A percentile compares a stretch with the other conserved stretches of the same genome.
Evolutionary conservation across 2,113 vertebrate genomes (phyloP).

Genomic region (Cyanoderma ruficeps): DNA sequence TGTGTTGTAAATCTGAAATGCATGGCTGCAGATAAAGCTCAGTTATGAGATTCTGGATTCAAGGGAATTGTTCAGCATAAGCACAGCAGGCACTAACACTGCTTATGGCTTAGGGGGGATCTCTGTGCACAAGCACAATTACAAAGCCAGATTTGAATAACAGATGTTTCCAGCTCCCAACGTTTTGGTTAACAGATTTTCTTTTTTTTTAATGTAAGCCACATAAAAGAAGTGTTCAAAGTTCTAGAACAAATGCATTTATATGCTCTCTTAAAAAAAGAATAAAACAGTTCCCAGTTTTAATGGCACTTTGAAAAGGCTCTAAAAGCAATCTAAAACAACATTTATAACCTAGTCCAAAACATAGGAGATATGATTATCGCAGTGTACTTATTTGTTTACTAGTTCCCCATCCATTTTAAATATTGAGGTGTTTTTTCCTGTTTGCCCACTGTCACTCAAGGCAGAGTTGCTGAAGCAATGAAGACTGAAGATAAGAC

Average conservation of each 20-base stretch:
- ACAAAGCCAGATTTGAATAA: background rate
- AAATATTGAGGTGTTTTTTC: background rate
- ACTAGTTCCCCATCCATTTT: background rate
- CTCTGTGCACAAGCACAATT: background rate
- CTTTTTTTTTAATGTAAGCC: background rate
- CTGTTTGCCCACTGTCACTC: background rate
- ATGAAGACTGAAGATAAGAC: background rate
- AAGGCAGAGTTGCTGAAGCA: background rate
- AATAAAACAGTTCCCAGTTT: background rate
- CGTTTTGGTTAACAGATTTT: background rate
- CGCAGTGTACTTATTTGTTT: background rate
- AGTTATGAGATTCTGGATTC: background rate
- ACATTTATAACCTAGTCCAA: background rate
- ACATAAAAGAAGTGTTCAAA: background rate
- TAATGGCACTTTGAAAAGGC: background rate
- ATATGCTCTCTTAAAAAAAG: background rate
- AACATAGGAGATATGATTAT: background rate
- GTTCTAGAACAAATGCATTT: background rate
- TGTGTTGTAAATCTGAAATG: background rate
- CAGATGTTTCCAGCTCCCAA: conserved; percentile 10
- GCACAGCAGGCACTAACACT: background rate
- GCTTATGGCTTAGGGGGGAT: background rate
- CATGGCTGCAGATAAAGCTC: background rate
- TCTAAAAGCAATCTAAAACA: background rate
- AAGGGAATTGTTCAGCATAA: background rate